phyloP scores from a whole-genome alignment of 2,113 vertebrate genomes.

The Pholis gunnellus region DNA sequence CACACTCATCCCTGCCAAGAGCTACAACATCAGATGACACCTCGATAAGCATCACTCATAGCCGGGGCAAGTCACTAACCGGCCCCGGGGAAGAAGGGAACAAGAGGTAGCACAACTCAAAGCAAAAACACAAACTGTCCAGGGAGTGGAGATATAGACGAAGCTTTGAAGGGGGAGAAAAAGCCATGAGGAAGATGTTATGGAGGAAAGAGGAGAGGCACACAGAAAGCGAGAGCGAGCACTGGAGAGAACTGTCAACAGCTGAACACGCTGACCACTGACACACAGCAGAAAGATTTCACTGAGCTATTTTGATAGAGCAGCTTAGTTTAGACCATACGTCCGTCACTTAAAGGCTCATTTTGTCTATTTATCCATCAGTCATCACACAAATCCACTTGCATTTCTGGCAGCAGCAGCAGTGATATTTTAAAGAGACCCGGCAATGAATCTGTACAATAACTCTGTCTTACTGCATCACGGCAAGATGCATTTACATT shows the following conservation, averaged over 20 bases:
- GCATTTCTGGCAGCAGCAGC: background rate
- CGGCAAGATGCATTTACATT: background rate
- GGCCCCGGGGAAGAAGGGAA: constrained; percentile 13
- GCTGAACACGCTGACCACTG: constrained; percentile 75
- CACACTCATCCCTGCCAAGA: constrained; percentile 48
- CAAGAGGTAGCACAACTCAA: constrained; percentile 19
- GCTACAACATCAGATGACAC: constrained; percentile 53
- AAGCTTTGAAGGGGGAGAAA: background rate
- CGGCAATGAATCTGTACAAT: background rate
- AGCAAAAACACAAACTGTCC: constrained; percentile 19
- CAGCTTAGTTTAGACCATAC: constrained; percentile 69
- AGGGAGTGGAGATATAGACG: constrained; percentile 18
- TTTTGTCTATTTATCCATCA: constrained; percentile 49
- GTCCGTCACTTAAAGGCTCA: constrained; percentile 48
- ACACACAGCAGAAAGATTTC: constrained; percentile 64
- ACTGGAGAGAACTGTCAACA: constrained; percentile 70
- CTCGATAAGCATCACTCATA: constrained; percentile 54
- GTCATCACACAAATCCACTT: constrained; percentile 44
- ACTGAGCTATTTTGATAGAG: constrained; percentile 76
- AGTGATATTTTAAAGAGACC: constrained; percentile 5
- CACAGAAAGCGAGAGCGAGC: constrained; percentile 30
- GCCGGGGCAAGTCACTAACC: constrained; percentile 7
- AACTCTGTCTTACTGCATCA: background rate
- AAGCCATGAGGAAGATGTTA: constrained; percentile 14
- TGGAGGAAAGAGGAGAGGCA: constrained; percentile 30